Percentiles rank a stretch among this genome's conserved stretches.
phyloP scores from a whole-genome alignment of 2,797 vertebrate species.

The Silurus lanzhouensis region DNA sequence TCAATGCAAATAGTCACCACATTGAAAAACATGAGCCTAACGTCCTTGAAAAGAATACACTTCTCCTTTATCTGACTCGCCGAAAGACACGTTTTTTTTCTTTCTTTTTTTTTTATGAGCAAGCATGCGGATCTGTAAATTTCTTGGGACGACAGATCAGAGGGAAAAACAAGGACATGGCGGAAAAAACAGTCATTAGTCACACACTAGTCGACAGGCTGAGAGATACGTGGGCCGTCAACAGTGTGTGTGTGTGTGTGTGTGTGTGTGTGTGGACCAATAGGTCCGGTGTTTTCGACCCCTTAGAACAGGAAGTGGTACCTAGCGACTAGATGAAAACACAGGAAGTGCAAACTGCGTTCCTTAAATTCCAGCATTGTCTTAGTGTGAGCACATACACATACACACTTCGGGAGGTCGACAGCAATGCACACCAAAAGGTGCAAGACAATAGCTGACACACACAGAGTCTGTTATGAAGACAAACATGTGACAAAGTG shows the following conservation, averaged over 20 bases:
- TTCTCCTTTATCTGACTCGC: not conserved
- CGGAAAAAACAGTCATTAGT: conserved; percentile 43
- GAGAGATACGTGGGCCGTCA: not conserved
- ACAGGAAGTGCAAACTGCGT: conserved; percentile 73
- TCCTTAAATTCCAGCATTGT: conserved; percentile 73
- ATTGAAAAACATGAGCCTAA: conserved; percentile 54
- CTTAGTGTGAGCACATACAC: conserved; percentile 57
- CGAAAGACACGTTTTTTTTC: not conserved
- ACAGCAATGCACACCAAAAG: conserved; percentile 17
- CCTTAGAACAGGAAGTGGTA: conserved; percentile 73
- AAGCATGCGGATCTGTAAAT: conserved; percentile 10
- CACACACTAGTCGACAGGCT: conserved; percentile 5
- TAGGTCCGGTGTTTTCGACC: conserved; percentile 62
- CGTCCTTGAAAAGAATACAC: conserved; percentile 52
- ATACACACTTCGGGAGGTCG: conserved; percentile 5
- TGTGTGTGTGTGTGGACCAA: conserved; percentile 38
- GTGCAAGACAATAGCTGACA: conserved; percentile 51
- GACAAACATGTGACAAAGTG: conserved; percentile 28
- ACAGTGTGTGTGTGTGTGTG: conserved; percentile 3
- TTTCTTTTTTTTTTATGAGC: not conserved
- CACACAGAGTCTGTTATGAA: conserved; percentile 21
- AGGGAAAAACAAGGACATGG: conserved; percentile 27
- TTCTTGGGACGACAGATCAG: conserved; percentile 18
- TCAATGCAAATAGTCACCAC: conserved; percentile 33
- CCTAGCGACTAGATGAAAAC: conserved; percentile 75